Evolutionary conservation across 2,797 vertebrate genomes (phyloP).

Genomic region (Dryobates pubescens): DNA sequence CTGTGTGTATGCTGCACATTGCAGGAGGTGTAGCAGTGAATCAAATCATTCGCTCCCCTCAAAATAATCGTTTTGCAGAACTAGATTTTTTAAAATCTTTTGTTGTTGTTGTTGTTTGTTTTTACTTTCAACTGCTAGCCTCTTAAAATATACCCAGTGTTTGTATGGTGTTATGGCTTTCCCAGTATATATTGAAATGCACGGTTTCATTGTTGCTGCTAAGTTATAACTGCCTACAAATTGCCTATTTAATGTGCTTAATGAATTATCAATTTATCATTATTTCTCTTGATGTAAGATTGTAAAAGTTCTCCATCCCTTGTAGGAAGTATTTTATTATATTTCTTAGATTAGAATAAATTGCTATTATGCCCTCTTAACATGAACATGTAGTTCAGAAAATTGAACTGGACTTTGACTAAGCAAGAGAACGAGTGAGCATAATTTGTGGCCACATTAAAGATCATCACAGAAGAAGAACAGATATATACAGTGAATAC

Average conservation of each 20-base stretch:
- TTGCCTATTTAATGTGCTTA: conserved; percentile 39
- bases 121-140: background rate
- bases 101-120: background rate
- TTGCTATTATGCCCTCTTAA: conserved; percentile 70
- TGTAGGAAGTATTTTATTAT: conserved; percentile 64
- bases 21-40: conserved; percentile 3
- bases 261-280: conserved; percentile 61
- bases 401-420: conserved; percentile 78
- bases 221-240: conserved; percentile 30
- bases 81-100: background rate
- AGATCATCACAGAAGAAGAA: conserved; percentile 65
- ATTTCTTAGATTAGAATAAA: conserved; percentile 63
- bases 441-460: conserved; percentile 76
- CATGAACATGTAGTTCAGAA: conserved; percentile 74
- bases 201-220: background rate
- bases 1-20: conserved; percentile 2
- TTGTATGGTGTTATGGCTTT: background rate
- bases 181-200: background rate
- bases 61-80: background rate
- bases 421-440: conserved; percentile 69
- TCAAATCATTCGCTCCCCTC: conserved; percentile 38
- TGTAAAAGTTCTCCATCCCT: conserved; percentile 48
- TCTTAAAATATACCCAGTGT: background rate
- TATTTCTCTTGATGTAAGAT: conserved; percentile 61
- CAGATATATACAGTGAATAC: conserved; percentile 75